Percentiles rank a stretch among this genome's conserved stretches.
These are phyloP conservation scores for Phragmatobia fuliginosa DNA, from an alignment of 2,888 invertebrate genomes.

Conservation along the genomic window DNA sequence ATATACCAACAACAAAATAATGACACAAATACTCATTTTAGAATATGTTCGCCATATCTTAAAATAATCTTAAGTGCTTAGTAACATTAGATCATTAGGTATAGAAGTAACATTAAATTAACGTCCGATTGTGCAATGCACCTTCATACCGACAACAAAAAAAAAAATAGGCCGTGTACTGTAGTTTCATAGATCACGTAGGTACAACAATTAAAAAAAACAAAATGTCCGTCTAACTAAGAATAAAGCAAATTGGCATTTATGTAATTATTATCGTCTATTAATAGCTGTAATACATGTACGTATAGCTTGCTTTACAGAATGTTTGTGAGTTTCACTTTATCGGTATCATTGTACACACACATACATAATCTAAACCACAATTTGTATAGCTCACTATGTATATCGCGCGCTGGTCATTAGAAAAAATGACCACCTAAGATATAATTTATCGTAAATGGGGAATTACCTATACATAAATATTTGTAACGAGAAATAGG, in stretches of 20 bases:
- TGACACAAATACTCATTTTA: slow-evolving; percentile 1
- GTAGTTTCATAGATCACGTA: slow-evolving; percentile 35
- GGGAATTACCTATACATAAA: slow-evolving; percentile 39
- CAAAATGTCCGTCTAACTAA: slow-evolving; percentile 39
- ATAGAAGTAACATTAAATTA: slow-evolving; percentile 22
- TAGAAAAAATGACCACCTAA: slow-evolving; percentile 32
- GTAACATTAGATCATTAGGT: slow-evolving; percentile 14
- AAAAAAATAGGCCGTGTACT: slow-evolving; percentile 44
- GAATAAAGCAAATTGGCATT: slow-evolving; percentile 35
- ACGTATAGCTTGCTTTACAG: slow-evolving; percentile 20
- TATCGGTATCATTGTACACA: slow-evolving; percentile 30
- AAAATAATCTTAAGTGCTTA: slow-evolving; percentile 23
- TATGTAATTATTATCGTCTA: slow-evolving; percentile 27
- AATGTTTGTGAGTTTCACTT: slow-evolving; percentile 32
- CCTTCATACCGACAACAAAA: slow-evolving; percentile 28
- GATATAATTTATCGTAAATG: slow-evolving; percentile 30
- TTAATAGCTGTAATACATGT: slow-evolving; percentile 23
- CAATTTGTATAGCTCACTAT: slow-evolving; percentile 23
- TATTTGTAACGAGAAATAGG: slow-evolving; percentile 1
- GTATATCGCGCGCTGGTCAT: slow-evolving; percentile 23
- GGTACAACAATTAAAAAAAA: slow-evolving; percentile 28
- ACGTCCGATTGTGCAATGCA: slow-evolving; percentile 22
- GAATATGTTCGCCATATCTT: slow-evolving; percentile 12
- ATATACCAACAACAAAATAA: background rate
- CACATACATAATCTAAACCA: slow-evolving; percentile 15